Conservation (phyloP, 2,113 vertebrate genomes). For the Stictonetta naevosa region DNA sequence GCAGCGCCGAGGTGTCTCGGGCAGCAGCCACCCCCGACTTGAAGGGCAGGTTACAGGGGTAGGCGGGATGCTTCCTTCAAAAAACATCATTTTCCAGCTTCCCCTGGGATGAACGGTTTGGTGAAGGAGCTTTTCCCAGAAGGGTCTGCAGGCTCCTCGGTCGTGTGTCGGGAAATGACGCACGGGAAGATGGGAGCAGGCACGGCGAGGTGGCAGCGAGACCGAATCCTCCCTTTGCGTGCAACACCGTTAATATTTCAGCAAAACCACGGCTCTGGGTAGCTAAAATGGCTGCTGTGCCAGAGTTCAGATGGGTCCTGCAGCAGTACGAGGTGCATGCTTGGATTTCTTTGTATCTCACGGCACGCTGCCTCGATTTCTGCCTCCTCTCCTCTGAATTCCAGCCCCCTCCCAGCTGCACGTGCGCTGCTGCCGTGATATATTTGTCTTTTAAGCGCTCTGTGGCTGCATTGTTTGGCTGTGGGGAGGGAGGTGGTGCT, state of each 20-base stretch:
- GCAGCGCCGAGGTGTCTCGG: not conserved
- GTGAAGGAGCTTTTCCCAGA: no score
- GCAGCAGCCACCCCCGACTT: not conserved
- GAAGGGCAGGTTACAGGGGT: not conserved
- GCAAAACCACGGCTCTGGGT: not conserved
- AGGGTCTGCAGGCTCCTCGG: no score
- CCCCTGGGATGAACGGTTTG: not conserved
- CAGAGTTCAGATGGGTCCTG: rapidly evolving
- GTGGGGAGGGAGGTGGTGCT: not conserved
- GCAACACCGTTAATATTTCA: not conserved
- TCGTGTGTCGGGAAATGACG: no score
- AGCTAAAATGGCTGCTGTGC: not conserved
- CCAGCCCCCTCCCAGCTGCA: not conserved
- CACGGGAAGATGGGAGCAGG: rapidly evolving
- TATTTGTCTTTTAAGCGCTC: not conserved
- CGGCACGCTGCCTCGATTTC: not conserved
- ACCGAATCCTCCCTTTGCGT: not conserved
- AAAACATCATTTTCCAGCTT: not conserved
- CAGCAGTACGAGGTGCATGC: rapidly evolving
- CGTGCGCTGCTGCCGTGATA: not conserved
- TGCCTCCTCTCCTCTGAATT: not conserved
- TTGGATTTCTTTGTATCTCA: not conserved
- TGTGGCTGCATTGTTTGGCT: not conserved
- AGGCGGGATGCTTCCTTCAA: not conserved
- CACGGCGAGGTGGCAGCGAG: not conserved